A percentile compares a stretch with the other conserved stretches of the same genome.
phyloP scores from a whole-genome alignment of 2,113 vertebrate species.

The Miniopterus natalensis region DNA sequence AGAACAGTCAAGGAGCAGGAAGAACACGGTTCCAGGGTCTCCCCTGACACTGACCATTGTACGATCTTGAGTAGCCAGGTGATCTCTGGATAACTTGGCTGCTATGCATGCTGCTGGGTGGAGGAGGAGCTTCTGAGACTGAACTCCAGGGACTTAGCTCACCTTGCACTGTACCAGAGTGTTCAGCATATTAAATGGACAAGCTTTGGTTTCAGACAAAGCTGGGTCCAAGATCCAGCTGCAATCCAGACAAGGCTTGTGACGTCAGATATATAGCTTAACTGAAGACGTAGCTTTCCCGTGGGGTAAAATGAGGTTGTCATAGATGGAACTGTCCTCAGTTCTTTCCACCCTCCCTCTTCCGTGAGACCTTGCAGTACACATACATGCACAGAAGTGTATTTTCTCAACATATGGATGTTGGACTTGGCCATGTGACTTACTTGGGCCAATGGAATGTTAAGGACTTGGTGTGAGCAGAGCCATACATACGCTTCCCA shows the following conservation, averaged over 20 bases:
- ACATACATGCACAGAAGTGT: neutral
- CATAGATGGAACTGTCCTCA: neutral
- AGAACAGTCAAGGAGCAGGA: neutral
- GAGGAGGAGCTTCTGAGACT: neutral
- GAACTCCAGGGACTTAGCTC: neutral
- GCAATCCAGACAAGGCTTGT: neutral
- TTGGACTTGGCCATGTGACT: neutral
- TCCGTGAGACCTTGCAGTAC: neutral
- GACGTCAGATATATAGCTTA: neutral
- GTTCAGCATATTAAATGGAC: neutral
- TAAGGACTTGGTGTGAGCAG: neutral
- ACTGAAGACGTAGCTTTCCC: neutral
- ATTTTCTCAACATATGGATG: neutral
- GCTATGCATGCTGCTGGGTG: neutral
- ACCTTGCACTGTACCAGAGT: neutral
- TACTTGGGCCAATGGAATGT: neutral
- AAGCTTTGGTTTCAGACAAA: slow-evolving; percentile 21
- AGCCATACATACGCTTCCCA: neutral
- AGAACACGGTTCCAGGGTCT: neutral
- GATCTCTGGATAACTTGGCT: neutral
- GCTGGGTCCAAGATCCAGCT: neutral
- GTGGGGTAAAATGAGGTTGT: neutral
- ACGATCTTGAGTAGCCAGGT: neutral
- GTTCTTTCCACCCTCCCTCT: neutral
- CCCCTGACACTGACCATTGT: neutral